Conservation (phyloP, 2,888 invertebrate species). For the Dioctria rufipes region DNA sequence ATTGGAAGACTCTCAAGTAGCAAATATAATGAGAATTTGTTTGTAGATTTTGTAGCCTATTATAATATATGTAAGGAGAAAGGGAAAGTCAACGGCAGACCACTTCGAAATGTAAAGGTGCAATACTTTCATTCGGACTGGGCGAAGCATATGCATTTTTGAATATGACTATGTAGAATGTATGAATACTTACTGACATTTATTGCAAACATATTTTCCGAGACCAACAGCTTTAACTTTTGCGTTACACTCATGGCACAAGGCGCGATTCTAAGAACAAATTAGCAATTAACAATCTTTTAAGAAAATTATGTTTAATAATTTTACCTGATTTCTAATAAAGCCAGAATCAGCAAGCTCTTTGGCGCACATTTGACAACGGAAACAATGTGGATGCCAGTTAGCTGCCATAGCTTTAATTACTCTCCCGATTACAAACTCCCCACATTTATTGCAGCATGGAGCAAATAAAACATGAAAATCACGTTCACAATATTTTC, state of each 20-base stretch:
- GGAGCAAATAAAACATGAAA: constrained; percentile 98
- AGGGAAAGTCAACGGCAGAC: too few species aligned
- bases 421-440: constrained; percentile 98
- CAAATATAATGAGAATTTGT: too few species aligned
- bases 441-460: constrained; percentile 89
- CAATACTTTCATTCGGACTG: too few species aligned
- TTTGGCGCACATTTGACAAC: constrained; percentile 92
- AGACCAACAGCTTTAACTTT: constrained; percentile 94
- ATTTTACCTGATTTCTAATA: constrained; percentile 87
- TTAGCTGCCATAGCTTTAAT: constrained; percentile 99
- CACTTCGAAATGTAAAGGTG: too few species aligned
- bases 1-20: too few species aligned
- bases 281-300: not conserved
- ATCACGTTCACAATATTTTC: constrained; percentile 99
- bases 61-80: too few species aligned
- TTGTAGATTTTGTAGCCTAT: too few species aligned
- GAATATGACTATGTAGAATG: too few species aligned
- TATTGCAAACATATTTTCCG: constrained; percentile 97
- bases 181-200: constrained; percentile 89
- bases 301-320: not conserved
- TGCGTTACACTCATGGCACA: constrained; percentile 98
- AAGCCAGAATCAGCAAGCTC: constrained; percentile 98
- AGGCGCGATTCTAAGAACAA: constrained; percentile 73
- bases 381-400: constrained; percentile 99
- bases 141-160: too few species aligned